Evolutionary conservation across 2,888 invertebrate species (phyloP), one percentile per base, ranked within the genome.

Genomic region (Acleris cristana): DNA sequence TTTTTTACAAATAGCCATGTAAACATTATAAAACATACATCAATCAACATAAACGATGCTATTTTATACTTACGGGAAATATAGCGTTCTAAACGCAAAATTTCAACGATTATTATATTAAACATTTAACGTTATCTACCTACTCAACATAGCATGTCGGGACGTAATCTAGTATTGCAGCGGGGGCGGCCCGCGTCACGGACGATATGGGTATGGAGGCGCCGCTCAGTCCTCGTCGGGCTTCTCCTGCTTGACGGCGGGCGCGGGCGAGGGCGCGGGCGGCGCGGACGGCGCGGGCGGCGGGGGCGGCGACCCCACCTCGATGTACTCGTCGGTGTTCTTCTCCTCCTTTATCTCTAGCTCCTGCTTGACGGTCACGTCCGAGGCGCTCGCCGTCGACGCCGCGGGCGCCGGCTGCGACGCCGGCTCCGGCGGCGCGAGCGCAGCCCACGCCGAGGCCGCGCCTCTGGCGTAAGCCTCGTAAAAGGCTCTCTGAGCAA

Each of bases 161-260:
- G 92, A 92, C 92, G 92, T 91, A 88, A 88, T 89, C 90, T 90
- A 91, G 85, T 92, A 92, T 92, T 92, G 92, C 92, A 85, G 86
- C 89, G 91, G 91, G 81, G 71, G 53, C 61, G 69, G 69, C 81
- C 86, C 89, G 85, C 89, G 75, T 86, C 72, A 73, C 81, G 91
- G 92, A 92, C 92, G 92, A 88, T 81, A 86, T 75, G 71, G 79
- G 85, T 83, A 73, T 70, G 65, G 69, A 60, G 69, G 69, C 64
- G 70, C 71, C 72, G 66, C 74, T 85, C 78, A 87, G 74, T 90
- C 89, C 76, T 88, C 90, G 67, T 90, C 92, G 49, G 83, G 85
- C 71, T 88, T 88, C 76, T 92, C 92, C 73, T 87, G 89, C 74
- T 92, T 92, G 19, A 92, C 86, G 8, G 84, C 79, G 14, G 84